Percentiles rank a stretch among this genome's conserved stretches.
These are phyloP conservation scores for Abrostola triplasia DNA, from an alignment of 2,888 invertebrate genomes.

Conservation along the genomic window DNA sequence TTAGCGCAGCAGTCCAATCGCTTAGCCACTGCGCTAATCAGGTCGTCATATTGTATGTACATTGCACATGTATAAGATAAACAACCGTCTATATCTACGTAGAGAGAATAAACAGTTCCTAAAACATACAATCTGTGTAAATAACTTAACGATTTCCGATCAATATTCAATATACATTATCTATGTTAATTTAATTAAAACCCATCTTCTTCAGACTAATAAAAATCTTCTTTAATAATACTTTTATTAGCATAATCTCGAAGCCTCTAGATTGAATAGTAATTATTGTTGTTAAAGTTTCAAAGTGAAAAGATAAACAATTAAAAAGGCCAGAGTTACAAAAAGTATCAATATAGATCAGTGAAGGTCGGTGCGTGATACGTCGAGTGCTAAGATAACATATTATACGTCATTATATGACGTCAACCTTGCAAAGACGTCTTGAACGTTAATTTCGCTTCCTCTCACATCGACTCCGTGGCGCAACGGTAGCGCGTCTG, in stretches of 20 bases:
- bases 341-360: conserved; percentile 21
- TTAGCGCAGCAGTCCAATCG: no score
- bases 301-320: not conserved
- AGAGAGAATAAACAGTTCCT: not conserved
- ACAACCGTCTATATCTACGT: not conserved
- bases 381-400: conserved; percentile 8
- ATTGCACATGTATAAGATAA: no score
- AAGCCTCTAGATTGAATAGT: conserved; percentile 3
- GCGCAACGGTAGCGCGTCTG: conserved; percentile 99
- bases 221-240: conserved; percentile 11
- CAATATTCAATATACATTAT: conserved; percentile 2
- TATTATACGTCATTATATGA: conserved; percentile 45
- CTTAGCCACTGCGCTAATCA: no score
- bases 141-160: not conserved
- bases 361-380: conserved; percentile 25
- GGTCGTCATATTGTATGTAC: no score
- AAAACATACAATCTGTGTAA: not conserved
- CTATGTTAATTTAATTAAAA: conserved; percentile 15
- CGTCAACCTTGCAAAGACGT: conserved; percentile 48
- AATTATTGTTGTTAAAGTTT: not conserved
- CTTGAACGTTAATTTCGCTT: conserved; percentile 54
- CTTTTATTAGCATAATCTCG: conserved; percentile 12
- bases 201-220: not conserved
- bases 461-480: conserved; percentile 90
- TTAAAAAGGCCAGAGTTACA: conserved; percentile 5